Percentiles rank a stretch among this genome's conserved stretches.
Conservation (phyloP, 2,797 vertebrate genomes). For the Rhabdophis nuchalis region DNA sequence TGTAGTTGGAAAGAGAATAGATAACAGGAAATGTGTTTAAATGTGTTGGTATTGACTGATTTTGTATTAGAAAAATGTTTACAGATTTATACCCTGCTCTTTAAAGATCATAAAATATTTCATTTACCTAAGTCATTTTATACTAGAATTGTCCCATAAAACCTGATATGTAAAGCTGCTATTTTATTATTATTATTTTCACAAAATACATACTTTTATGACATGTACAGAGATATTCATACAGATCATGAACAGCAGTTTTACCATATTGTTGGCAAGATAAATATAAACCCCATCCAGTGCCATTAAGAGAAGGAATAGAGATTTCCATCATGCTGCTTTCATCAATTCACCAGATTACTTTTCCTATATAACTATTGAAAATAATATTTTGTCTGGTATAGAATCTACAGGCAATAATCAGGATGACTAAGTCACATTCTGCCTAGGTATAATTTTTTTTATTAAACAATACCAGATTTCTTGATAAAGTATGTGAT, state of each 20-base stretch:
- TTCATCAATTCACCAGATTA: neutral
- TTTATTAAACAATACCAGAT: neutral
- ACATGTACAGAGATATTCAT: neutral
- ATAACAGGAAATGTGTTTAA: conserved; percentile 52
- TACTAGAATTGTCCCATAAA: neutral
- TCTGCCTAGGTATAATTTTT: neutral
- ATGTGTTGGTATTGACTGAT: conserved; percentile 58
- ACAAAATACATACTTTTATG: neutral
- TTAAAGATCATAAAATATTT: conserved; percentile 1
- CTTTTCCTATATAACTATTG: neutral
- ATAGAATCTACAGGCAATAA: neutral
- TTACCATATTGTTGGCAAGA: neutral
- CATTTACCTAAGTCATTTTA: neutral
- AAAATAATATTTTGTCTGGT: neutral
- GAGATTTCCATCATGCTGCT: neutral
- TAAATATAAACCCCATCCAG: neutral
- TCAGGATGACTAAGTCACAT: neutral
- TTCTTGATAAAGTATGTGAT: neutral
- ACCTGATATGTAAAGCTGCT: neutral
- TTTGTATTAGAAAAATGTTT: neutral
- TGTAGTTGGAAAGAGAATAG: conserved; percentile 52
- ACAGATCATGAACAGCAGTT: neutral
- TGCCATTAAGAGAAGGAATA: neutral
- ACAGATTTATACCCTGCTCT: conserved; percentile 14
- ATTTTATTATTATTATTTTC: conserved; percentile 20